These are phyloP conservation scores for Parelbella ahira DNA, from an alignment of 2,888 invertebrate genomes.

Conservation along the genomic window DNA sequence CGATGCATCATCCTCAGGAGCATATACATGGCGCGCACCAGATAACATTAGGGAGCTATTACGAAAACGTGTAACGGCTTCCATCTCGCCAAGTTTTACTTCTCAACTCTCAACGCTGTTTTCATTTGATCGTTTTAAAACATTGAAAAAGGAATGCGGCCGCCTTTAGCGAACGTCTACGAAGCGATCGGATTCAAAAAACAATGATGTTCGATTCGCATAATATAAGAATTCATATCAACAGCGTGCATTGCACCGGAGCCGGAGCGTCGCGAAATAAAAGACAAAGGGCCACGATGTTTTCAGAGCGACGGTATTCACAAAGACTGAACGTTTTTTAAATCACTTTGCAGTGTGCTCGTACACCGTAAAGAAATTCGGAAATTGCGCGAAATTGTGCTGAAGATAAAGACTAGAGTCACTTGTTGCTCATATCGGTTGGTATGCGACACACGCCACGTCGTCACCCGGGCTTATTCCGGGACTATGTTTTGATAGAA, in stretches of 20 bases:
- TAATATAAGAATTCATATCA: constrained; percentile 21
- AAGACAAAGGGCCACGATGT: constrained; percentile 15
- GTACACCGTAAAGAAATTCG: constrained; percentile 14
- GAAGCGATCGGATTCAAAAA: not conserved
- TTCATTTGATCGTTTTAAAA: constrained; percentile 23
- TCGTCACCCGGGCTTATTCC: constrained; percentile 34
- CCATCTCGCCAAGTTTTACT: constrained; percentile 25
- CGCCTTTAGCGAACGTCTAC: constrained; percentile 2
- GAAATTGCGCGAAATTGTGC: constrained; percentile 29
- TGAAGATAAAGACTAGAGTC: constrained; percentile 40
- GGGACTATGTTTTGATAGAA: constrained; percentile 38
- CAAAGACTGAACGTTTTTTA: constrained; percentile 25
- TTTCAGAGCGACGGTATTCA: constrained; percentile 10
- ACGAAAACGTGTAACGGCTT: constrained; percentile 31
- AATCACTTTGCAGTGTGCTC: constrained; percentile 20
- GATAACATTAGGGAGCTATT: constrained; percentile 37
- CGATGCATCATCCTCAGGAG: constrained; percentile 49
- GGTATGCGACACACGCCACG: constrained; percentile 46
- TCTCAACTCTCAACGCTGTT: constrained; percentile 14
- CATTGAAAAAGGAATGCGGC: constrained; percentile 10
- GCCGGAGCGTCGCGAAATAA: constrained; percentile 12
- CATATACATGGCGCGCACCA: constrained; percentile 33
- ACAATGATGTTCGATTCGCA: constrained; percentile 23
- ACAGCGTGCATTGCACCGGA: constrained; percentile 16
- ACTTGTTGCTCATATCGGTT: constrained; percentile 55